Evolutionary conservation across 2,113 vertebrate genomes (phyloP), one percentile per base, ranked within the genome.

Genomic region (Cinclus mexicanus): DNA sequence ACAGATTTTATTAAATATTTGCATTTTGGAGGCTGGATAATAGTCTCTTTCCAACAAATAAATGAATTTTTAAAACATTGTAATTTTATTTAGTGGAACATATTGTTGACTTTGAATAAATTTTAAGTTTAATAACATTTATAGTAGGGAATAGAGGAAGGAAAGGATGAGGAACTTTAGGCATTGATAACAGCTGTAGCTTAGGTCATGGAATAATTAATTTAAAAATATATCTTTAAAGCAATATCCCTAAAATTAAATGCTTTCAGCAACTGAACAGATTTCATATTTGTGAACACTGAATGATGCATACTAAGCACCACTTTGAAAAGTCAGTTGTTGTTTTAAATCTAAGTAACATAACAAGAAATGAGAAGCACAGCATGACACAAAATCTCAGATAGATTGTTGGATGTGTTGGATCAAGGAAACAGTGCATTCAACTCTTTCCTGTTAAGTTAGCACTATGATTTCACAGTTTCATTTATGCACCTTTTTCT

Each of bases 31-130:
- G 4, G 2, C 11, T 64, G 11, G 6, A 5, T 78, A 35, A 17
- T 1, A 3, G 6, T 60, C 0, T 52, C 8, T 70, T 91, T 60
- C 44, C 0, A 1, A 23, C 8, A 59, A 55, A 50, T 6, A 61
- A 46, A 42, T 3, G 1, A 18, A 18, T 80, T 82, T 89, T 65
- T 12, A 79, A 83, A 85, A 23, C 1, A 0, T 71, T 68, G 42
- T 14, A 21, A 17, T 37, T 79, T 71, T 89, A 50, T 60, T 78
- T 68, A 31, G 16, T 56, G 37, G 12, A 81, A 67, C 12, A 28
- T 39, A 47, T 33, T 72, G 4, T 39, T 81, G 24, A 26, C 24
- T 84, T 67, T 64, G 12, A 86, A 60, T 28, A 82, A 60, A 87
- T 75, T 83, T 24, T 44, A 31, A 81, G 3, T 47, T 71, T 68